A percentile compares a stretch with the other conserved stretches of the same genome.
Conservation (phyloP, 2,113 vertebrate genomes). For the Gobio gobio region DNA sequence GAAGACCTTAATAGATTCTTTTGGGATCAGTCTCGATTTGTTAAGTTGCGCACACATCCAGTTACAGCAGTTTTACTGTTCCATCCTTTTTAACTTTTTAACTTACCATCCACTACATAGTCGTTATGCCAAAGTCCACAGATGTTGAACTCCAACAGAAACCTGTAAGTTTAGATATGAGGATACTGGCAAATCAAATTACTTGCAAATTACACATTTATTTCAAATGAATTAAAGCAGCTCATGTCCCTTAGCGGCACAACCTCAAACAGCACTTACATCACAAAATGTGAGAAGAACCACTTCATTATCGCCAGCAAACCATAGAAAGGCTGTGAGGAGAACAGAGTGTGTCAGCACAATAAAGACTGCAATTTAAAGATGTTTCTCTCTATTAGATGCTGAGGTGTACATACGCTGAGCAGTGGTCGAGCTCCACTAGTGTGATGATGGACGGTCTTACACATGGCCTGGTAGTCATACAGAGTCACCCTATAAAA, state of each 20-base stretch:
- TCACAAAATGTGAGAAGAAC: slow-evolving; percentile 86
- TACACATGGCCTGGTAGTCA: slow-evolving; percentile 98
- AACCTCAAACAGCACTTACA: slow-evolving; percentile 79
- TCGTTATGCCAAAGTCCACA: slow-evolving; percentile 85
- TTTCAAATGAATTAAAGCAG: background rate
- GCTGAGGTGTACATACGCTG: slow-evolving; percentile 79
- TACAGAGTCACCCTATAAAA: slow-evolving; percentile 86
- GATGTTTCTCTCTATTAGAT: background rate
- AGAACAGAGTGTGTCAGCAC: slow-evolving; percentile 1
- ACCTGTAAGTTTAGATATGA: slow-evolving; percentile 75
- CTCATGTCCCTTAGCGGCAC: background rate
- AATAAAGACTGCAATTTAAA: background rate
- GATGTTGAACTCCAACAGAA: slow-evolving; percentile 89
- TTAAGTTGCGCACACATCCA: too few relatives aligned
- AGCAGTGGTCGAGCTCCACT: slow-evolving; percentile 82
- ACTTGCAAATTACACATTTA: background rate
- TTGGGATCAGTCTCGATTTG: too few relatives aligned
- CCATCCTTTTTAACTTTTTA: background rate
- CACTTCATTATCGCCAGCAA: slow-evolving; percentile 80
- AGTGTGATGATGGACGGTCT: slow-evolving; percentile 79
- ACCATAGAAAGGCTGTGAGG: slow-evolving; percentile 83
- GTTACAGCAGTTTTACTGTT: background rate
- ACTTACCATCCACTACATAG: slow-evolving; percentile 85
- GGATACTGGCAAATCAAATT: background rate
- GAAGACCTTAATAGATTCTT: too few relatives aligned